A percentile compares a stretch with the other conserved stretches of the same genome.
Evolutionary conservation across 2,888 invertebrate species (phyloP).

Genomic region (Esperia sulphurella): DNA sequence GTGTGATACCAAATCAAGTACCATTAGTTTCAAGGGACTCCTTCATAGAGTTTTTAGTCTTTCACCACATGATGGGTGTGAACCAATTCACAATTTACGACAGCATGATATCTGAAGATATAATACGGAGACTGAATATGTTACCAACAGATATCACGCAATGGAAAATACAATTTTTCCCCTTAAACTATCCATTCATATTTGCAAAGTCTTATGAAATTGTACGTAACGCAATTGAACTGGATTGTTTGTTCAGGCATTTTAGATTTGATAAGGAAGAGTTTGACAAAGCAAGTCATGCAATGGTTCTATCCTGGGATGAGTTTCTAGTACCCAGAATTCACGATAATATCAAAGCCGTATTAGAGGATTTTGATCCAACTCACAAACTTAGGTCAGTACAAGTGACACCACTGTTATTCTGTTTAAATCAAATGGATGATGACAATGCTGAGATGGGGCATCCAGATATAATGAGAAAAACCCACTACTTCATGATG

Average conservation of each 20-base stretch:
- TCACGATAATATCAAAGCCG: slow-evolving; percentile 73
- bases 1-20: slow-evolving; percentile 80
- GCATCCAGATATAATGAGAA: slow-evolving; percentile 65
- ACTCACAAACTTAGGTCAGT: slow-evolving; percentile 52
- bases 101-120: slow-evolving; percentile 73
- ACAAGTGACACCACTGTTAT: slow-evolving; percentile 50
- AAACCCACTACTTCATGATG: slow-evolving; percentile 62
- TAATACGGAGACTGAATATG: slow-evolving; percentile 63
- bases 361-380: slow-evolving; percentile 75
- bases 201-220: slow-evolving; percentile 69
- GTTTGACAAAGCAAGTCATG: slow-evolving; percentile 69
- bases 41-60: slow-evolving; percentile 83
- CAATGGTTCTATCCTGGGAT: slow-evolving; percentile 80
- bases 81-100: slow-evolving; percentile 83
- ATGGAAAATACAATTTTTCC: slow-evolving; percentile 79
- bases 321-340: slow-evolving; percentile 82
- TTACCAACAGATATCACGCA: slow-evolving; percentile 68
- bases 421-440: slow-evolving; percentile 67
- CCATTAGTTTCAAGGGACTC: slow-evolving; percentile 74
- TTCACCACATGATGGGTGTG: slow-evolving; percentile 83
- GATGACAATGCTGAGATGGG: slow-evolving; percentile 65
- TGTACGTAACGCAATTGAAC: slow-evolving; percentile 75
- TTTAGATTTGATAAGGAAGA: slow-evolving; percentile 73
- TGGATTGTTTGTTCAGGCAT: slow-evolving; percentile 83
- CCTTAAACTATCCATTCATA: slow-evolving; percentile 83